Evolutionary conservation across 2,797 vertebrate species (phyloP).

Genomic region (Pseudochirops cupreus): DNA sequence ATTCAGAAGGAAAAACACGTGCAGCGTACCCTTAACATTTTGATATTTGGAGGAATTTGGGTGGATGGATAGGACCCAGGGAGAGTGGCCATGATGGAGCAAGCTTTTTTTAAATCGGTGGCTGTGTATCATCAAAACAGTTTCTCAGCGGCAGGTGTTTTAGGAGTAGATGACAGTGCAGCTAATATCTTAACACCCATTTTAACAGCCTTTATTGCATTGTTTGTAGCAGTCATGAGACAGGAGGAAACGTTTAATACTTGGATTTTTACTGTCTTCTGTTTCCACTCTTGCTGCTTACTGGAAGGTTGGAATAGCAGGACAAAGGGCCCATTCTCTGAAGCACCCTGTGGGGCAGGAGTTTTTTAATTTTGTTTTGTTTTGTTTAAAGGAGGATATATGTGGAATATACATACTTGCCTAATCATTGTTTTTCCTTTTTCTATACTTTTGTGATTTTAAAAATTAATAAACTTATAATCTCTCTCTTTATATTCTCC

Average conservation of each 20-base stretch:
- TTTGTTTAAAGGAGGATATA: neutral
- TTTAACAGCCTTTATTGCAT: neutral
- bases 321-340: neutral
- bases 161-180: neutral
- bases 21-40: neutral
- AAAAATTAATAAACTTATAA: neutral
- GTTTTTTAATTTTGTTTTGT: neutral
- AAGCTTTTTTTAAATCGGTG: neutral
- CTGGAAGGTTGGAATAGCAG: neutral
- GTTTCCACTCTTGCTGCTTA: neutral
- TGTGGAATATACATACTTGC: neutral
- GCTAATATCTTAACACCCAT: conserved; percentile 3
- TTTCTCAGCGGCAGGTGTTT: neutral
- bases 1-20: neutral
- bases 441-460: neutral
- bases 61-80: neutral
- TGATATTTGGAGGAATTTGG: neutral
- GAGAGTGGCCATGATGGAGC: neutral
- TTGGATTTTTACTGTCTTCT: neutral
- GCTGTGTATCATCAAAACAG: neutral
- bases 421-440: neutral
- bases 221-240: neutral
- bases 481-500: neutral
- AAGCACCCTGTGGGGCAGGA: neutral
- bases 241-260: neutral